phyloP scores from a whole-genome alignment of 1,140 invertebrate genomes.

The Laodelphax striatellus region DNA sequence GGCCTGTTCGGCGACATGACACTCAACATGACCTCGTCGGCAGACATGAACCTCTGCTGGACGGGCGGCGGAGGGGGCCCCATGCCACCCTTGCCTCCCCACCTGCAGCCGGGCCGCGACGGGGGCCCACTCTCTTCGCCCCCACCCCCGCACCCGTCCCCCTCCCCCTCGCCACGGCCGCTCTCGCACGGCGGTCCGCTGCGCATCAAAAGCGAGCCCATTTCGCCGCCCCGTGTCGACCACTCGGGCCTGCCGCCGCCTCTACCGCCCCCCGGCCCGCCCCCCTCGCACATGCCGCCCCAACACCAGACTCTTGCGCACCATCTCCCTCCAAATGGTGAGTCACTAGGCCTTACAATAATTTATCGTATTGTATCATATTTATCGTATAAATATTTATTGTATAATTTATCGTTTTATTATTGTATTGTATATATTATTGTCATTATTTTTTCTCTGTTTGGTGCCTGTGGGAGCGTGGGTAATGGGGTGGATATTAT shows the following conservation, averaged over 20 bases:
- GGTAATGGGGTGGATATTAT: too few species aligned
- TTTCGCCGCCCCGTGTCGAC: constrained; percentile 69
- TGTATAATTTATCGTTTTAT: too few species aligned
- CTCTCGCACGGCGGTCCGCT: constrained; percentile 56
- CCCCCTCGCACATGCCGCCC: constrained; percentile 27
- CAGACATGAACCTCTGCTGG: constrained; percentile 51
- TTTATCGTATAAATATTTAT: too few species aligned
- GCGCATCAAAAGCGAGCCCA: constrained; percentile 90
- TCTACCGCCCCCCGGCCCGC: constrained; percentile 23
- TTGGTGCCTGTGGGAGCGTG: too few species aligned
- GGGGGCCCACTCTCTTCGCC: constrained; percentile 69
- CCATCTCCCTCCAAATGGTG: constrained; percentile 17
- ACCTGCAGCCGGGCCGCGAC: too few species aligned
- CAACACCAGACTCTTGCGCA: constrained; percentile 21
- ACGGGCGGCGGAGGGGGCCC: constrained; percentile 52
- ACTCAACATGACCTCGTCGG: constrained; percentile 17
- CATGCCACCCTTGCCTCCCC: constrained; percentile 56
- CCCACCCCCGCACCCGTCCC: constrained; percentile 58
- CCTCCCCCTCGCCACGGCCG: constrained; percentile 49
- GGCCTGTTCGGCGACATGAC: constrained; percentile 46
- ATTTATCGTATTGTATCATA: too few species aligned
- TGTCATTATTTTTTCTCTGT: too few species aligned
- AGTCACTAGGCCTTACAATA: too few species aligned
- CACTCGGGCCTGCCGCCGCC: constrained; percentile 36
- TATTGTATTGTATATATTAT: too few species aligned